Conservation (phyloP, 2,888 invertebrate genomes). For the Chrysina gloriosa region DNA sequence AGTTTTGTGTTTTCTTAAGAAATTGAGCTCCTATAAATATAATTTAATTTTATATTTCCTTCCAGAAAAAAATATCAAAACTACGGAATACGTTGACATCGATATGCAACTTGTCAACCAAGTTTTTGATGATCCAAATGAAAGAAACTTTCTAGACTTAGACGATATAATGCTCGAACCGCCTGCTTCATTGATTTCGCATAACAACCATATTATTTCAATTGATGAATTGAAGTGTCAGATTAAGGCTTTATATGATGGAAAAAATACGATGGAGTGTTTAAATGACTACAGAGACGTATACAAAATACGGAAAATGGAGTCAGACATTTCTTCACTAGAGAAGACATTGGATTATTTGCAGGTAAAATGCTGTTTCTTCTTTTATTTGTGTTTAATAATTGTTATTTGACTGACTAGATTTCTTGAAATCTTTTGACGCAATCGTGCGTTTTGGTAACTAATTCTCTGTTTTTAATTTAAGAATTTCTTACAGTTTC, state of each 20-base stretch:
- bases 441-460: no score
- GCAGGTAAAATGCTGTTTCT: conserved; percentile 19
- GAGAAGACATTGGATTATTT: neutral
- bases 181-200: neutral
- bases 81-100: neutral
- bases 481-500: no score
- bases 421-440: no score
- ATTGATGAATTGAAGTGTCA: neutral
- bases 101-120: neutral
- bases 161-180: neutral
- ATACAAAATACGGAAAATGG: neutral
- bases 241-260: neutral
- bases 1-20: no score
- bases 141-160: neutral
- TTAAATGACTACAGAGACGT: neutral
- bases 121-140: neutral
- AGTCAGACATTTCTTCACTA: neutral
- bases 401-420: no score
- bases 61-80: neutral
- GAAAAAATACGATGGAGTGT: neutral
- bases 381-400: neutral
- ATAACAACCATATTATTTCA: neutral
- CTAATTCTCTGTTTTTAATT: no score
- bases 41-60: neutral
- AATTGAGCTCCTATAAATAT: no score